phyloP scores from a whole-genome alignment of 2,113 vertebrate species.

The Gallinago jamesoni region DNA sequence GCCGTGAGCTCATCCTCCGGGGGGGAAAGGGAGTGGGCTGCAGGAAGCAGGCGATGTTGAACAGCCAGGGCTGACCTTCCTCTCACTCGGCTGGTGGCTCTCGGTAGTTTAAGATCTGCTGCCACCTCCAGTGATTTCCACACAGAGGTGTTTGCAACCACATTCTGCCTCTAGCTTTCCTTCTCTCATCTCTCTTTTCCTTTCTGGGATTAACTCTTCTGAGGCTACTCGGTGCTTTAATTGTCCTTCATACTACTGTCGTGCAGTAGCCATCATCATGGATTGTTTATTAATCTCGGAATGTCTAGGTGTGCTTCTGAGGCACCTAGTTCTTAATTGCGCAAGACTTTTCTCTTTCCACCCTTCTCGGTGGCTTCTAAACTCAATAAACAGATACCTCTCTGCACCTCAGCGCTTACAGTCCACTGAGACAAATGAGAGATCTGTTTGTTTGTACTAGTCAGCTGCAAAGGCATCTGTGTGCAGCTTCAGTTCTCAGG shows the following conservation, averaged over 20 bases:
- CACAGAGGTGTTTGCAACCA: background rate
- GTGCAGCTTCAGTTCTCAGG: background rate
- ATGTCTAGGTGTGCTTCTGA: background rate
- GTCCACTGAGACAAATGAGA: background rate
- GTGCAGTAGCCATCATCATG: background rate
- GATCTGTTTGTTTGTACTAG: background rate
- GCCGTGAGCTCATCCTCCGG: background rate
- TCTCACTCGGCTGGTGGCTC: background rate
- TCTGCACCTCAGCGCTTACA: background rate
- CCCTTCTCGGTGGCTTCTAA: background rate
- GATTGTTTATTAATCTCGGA: background rate
- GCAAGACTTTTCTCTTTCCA: background rate
- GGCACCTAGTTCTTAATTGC: background rate
- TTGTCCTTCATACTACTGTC: background rate
- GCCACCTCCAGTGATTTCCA: background rate
- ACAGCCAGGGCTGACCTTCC: background rate
- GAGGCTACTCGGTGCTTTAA: background rate
- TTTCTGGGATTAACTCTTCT: background rate
- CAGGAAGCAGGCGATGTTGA: background rate
- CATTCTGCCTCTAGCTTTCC: background rate
- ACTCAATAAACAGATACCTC: background rate
- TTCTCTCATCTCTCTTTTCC: background rate
- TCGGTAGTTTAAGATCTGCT: background rate
- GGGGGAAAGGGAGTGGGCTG: background rate
- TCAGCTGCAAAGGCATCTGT: background rate